phyloP scores from a whole-genome alignment of 2,113 vertebrate genomes.

The Jaculus jaculus region DNA sequence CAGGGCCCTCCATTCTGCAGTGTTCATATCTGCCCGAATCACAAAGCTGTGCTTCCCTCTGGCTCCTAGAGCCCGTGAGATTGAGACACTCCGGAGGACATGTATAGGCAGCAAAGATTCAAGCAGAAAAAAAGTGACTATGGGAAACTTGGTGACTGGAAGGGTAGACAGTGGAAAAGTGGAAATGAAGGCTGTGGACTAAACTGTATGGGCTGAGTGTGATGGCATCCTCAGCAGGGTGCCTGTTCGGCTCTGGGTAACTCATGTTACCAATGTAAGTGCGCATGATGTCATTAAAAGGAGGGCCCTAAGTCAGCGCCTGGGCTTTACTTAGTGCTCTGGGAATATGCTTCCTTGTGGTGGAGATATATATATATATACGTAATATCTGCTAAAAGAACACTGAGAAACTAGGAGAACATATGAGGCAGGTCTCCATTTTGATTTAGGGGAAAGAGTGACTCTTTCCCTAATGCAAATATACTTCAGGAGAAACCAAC shows the following conservation, averaged over 20 bases:
- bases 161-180: not conserved
- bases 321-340: not conserved
- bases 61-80: not conserved
- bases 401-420: not conserved
- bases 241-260: not conserved
- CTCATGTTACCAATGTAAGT: too few relatives aligned
- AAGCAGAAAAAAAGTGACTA: conserved; percentile 18
- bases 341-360: not conserved
- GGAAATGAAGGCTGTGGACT: not conserved
- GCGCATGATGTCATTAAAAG: not conserved
- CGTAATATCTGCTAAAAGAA: not conserved
- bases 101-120: not conserved
- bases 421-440: not conserved
- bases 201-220: not conserved
- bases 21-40: not conserved
- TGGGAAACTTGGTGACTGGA: not conserved
- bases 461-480: not conserved
- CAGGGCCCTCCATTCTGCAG: not conserved
- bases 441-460: not conserved
- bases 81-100: not conserved
- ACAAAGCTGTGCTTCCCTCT: not conserved
- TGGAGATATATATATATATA: not conserved
- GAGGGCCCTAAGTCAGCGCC: not conserved
- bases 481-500: not conserved
- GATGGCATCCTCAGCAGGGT: not conserved